Conservation (phyloP, 2,797 vertebrate genomes). For the Lates japonicus region DNA sequence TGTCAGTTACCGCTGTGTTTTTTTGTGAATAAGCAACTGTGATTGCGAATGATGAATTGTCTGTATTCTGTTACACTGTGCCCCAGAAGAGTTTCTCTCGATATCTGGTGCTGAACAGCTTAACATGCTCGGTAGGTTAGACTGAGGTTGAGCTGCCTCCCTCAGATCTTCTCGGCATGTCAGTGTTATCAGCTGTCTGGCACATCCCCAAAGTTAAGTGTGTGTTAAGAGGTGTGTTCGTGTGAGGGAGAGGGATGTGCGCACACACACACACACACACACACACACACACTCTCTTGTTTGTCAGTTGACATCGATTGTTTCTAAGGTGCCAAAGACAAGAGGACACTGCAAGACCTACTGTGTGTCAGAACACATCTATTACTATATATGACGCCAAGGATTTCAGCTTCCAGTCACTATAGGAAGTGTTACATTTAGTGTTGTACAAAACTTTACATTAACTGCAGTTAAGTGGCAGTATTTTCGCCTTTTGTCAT, state of each 20-base stretch:
- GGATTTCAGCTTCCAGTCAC: not conserved
- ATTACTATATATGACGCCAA: not conserved
- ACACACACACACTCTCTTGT: constrained; percentile 52
- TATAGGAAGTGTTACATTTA: not conserved
- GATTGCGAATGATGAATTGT: not conserved
- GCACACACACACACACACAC: constrained; percentile 1
- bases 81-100: constrained; percentile 2
- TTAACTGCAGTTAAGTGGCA: not conserved
- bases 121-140: constrained; percentile 62
- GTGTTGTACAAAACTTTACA: not conserved
- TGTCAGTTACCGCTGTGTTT: not conserved
- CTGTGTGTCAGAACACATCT: constrained; percentile 34
- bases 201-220: constrained; percentile 66
- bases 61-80: not conserved
- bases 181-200: constrained; percentile 80
- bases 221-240: constrained; percentile 53
- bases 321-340: constrained; percentile 62
- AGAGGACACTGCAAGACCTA: constrained; percentile 45
- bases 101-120: constrained; percentile 26
- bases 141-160: constrained; percentile 51
- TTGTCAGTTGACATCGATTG: constrained; percentile 75
- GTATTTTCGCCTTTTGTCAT: not conserved
- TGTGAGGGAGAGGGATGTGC: constrained; percentile 39
- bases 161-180: constrained; percentile 73
- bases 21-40: not conserved